phyloP scores from a whole-genome alignment of 2,888 invertebrate species.

The Achlya flavicornis region DNA sequence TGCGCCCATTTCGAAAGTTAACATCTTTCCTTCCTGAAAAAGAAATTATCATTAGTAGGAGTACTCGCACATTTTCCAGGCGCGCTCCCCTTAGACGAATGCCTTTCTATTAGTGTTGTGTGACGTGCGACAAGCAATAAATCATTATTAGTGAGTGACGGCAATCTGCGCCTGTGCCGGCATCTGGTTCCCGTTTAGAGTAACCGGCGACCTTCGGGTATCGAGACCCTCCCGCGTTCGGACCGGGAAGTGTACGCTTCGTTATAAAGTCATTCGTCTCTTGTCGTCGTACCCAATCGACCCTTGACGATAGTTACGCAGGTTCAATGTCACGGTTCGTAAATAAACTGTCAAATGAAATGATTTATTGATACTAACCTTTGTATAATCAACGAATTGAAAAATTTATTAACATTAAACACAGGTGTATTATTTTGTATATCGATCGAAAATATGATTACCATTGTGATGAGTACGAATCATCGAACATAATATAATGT shows the following conservation, averaged over 20 bases:
- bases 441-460: neutral
- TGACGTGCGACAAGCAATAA: constrained; percentile 62
- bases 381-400: neutral
- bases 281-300: constrained; percentile 46
- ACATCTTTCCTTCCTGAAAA: constrained; percentile 81
- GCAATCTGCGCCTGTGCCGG: constrained; percentile 61
- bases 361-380: neutral
- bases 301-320: constrained; percentile 41
- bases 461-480: too few species aligned
- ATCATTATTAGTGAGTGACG: constrained; percentile 76
- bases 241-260: constrained; percentile 68
- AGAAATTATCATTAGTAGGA: constrained; percentile 13
- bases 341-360: neutral
- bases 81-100: constrained; percentile 27
- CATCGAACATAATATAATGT: constrained; percentile 31
- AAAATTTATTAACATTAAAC: neutral
- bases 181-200: constrained; percentile 68
- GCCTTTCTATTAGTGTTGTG: constrained; percentile 41
- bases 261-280: constrained; percentile 65
- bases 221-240: constrained; percentile 52
- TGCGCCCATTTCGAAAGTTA: constrained; percentile 83
- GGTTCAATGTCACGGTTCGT: constrained; percentile 47
- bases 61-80: constrained; percentile 15
- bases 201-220: constrained; percentile 65
- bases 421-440: neutral